Conservation (phyloP, 1,140 invertebrate species). For the Mactra quadrangularis region DNA sequence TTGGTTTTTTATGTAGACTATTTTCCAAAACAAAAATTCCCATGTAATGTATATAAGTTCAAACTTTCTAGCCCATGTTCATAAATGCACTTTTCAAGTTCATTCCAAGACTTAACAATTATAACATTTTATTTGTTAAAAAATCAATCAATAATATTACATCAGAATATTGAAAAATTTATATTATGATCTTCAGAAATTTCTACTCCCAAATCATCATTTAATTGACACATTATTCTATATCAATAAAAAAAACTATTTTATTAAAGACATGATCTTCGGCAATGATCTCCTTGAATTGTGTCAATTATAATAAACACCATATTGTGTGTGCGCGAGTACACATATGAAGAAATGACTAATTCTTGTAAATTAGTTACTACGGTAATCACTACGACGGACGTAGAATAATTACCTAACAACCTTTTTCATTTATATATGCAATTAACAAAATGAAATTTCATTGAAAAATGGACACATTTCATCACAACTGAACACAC, state of each 20-base stretch:
- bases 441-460: no score
- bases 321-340: not conserved
- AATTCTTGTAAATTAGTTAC: no score
- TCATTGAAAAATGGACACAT: no score
- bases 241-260: not conserved
- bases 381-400: no score
- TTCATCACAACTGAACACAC: no score
- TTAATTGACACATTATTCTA: not conserved
- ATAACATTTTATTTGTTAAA: conserved; percentile 35
- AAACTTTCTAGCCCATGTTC: not conserved
- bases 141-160: conserved; percentile 3
- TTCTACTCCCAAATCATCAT: not conserved
- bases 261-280: not conserved
- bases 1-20: not conserved
- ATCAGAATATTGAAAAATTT: conserved; percentile 13
- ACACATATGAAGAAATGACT: no score
- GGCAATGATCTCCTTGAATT: conserved; percentile 6
- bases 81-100: conserved; percentile 43
- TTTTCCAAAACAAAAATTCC: no score
- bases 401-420: no score
- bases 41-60: not conserved
- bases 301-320: not conserved
- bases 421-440: no score
- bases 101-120: conserved; percentile 32
- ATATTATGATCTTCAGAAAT: not conserved